These are phyloP conservation scores for Meta bourneti DNA, from an alignment of 2,888 invertebrate genomes.

Conservation along the genomic window DNA sequence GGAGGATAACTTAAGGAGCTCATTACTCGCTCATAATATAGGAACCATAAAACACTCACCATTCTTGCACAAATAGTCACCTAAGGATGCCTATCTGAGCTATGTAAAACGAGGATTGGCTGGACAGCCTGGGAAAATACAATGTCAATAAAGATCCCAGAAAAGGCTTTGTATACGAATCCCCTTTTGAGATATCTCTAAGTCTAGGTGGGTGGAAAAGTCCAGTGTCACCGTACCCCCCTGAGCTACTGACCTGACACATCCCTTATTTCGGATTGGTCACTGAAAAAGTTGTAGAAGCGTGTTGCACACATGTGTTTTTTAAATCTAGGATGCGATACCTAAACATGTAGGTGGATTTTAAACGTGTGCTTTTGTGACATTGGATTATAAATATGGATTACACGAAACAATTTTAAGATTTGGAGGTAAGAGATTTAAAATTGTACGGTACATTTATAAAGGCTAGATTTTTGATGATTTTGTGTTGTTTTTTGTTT, in stretches of 20 bases:
- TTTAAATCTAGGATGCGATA: not conserved
- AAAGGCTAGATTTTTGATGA: no score
- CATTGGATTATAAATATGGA: conserved; percentile 29
- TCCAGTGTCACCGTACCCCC: not conserved
- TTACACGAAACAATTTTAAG: not conserved
- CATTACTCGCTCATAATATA: conserved; percentile 19
- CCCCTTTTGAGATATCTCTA: conserved; percentile 24
- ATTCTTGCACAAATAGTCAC: conserved; percentile 7
- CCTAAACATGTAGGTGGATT: not conserved
- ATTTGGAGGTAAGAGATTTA: conserved; percentile 16
- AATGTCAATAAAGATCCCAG: conserved; percentile 17
- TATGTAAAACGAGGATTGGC: conserved; percentile 35
- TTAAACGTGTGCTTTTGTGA: conserved; percentile 3
- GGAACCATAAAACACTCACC: conserved; percentile 14
- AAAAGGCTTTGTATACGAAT: conserved; percentile 11
- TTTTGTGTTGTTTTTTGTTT: no score
- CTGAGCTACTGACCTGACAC: conserved; percentile 3
- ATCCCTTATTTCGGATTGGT: conserved; percentile 30
- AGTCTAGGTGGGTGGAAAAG: conserved; percentile 12
- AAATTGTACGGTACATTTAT: not conserved
- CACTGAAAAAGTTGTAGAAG: conserved; percentile 4
- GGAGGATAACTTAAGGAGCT: not conserved
- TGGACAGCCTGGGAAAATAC: not conserved
- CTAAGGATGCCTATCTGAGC: not conserved
- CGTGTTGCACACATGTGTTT: not conserved